Percentiles rank a stretch among this genome's conserved stretches.
Evolutionary conservation across 1,140 invertebrate genomes (phyloP).

Genomic region (Planococcus citri): DNA sequence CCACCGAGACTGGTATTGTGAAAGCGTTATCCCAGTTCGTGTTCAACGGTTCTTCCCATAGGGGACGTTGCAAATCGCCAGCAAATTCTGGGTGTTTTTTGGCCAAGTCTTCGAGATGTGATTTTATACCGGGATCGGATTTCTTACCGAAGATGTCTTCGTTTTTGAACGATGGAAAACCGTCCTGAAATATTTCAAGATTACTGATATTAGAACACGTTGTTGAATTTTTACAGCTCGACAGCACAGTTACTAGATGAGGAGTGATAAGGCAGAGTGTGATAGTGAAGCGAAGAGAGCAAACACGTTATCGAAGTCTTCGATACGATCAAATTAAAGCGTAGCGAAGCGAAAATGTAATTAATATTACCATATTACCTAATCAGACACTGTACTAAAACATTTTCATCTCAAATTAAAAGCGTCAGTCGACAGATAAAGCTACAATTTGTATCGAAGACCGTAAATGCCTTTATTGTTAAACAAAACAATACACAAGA

Average conservation of each 20-base stretch:
- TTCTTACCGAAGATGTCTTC: background rate
- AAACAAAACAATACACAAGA: too few species aligned
- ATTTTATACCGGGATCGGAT: conserved; percentile 21
- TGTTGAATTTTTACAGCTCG: background rate
- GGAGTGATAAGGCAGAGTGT: background rate
- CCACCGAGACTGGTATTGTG: conserved; percentile 1
- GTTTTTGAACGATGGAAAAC: conserved; percentile 5
- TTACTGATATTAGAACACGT: background rate
- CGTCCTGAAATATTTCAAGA: conserved; percentile 4
- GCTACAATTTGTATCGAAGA: too few species aligned
- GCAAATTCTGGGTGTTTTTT: conserved; percentile 47
- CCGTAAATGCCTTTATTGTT: too few species aligned
- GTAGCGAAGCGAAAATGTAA: too few species aligned
- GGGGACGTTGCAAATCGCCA: conserved; percentile 36
- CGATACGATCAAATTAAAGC: too few species aligned
- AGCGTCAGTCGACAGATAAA: too few species aligned
- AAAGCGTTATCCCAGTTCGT: background rate
- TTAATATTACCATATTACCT: too few species aligned
- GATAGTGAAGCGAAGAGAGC: too few species aligned
- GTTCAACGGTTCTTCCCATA: conserved; percentile 2
- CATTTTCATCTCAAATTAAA: too few species aligned
- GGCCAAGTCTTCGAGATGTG: conserved; percentile 44
- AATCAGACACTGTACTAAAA: too few species aligned
- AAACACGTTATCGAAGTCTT: too few species aligned
- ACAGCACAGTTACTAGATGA: background rate